phyloP scores from a whole-genome alignment of 2,113 vertebrate genomes.

The Raja brachyura region DNA sequence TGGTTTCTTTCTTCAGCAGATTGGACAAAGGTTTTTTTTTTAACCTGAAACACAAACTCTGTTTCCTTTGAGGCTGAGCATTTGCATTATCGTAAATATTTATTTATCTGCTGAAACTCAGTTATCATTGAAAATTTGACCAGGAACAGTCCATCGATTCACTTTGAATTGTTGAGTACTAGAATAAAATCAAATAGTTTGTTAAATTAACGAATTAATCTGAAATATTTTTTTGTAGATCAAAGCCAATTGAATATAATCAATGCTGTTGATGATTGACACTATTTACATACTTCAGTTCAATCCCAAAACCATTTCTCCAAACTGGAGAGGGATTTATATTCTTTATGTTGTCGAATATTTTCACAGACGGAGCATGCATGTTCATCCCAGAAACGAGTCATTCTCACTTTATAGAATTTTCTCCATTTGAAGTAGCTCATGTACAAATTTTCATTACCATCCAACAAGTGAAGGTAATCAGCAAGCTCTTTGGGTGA shows the following conservation, averaged over 20 bases:
- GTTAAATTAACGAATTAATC: neutral
- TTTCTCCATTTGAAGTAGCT: constrained; percentile 89
- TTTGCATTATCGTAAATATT: neutral
- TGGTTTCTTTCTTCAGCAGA: too few species aligned
- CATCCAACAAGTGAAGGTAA: constrained; percentile 88
- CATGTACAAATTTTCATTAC: constrained; percentile 84
- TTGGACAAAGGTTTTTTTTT: neutral
- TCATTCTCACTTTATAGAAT: constrained; percentile 86
- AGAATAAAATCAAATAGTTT: neutral
- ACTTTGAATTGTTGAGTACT: neutral
- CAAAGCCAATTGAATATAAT: neutral
- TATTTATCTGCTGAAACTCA: neutral
- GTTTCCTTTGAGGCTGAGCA: too few species aligned
- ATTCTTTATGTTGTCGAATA: constrained; percentile 83
- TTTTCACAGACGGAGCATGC: constrained; percentile 90
- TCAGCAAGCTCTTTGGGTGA: constrained; percentile 87
- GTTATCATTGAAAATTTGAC: neutral
- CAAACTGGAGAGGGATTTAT: constrained; percentile 82
- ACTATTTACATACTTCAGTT: constrained; percentile 39
- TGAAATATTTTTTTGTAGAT: neutral
- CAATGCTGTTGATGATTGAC: neutral
- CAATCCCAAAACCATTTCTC: constrained; percentile 96
- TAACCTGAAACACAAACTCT: too few species aligned
- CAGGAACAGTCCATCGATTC: too few species aligned
- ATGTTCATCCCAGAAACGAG: constrained; percentile 87